Evolutionary conservation across 2,113 vertebrate species (phyloP), one percentile per base, ranked within the genome.

Genomic region (pig (Sus scrofa)): DNA sequence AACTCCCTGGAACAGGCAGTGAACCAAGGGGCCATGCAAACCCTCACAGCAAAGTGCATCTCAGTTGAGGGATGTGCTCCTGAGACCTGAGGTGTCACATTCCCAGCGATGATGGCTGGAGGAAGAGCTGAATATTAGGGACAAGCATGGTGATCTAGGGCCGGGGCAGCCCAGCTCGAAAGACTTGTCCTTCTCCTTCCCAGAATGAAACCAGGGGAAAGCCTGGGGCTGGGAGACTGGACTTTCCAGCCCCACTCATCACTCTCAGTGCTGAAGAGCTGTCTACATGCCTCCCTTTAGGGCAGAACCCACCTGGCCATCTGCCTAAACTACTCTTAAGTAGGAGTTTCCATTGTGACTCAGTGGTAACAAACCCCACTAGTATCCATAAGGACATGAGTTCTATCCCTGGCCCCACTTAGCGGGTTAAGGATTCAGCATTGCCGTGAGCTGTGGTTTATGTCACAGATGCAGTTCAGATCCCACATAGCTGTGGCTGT

Each of bases 91-190:
- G 14, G 1, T 6, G 30, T 5, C 63, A 4, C 26, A 1, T 11
- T 13, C n/a, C 1, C 67, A 16, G 68, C 0, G 11, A 88, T 44
- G 78, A 34, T 1, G 60, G 52, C 26, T 44, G 3, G 22, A 54
- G 18, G 70, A 78, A 52, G n/a, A 60, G 10, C 16, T 6, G 12
- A 27, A 32, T 2, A 6, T 20, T 50, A 4, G 37, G 56, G n/a
- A 11, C 3, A 3, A 5, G 3, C 16, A 0, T 13, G 50, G 20
- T 14, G 1, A 6, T 26, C 37, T 44, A 27, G 37, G 14, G 6
- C 9, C 8, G 22, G 18, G 4, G 16, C 44, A 68, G 81, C 5
- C 39, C 60, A 3, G 7, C 24, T 50, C 5, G 19, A 7, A n/a
- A 37, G 32, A 16, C 20, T 34, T 16, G 10, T 12, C 19, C 62